These are phyloP conservation scores for Synanceia verrucosa DNA, from an alignment of 2,797 vertebrate genomes.

Conservation along the genomic window DNA sequence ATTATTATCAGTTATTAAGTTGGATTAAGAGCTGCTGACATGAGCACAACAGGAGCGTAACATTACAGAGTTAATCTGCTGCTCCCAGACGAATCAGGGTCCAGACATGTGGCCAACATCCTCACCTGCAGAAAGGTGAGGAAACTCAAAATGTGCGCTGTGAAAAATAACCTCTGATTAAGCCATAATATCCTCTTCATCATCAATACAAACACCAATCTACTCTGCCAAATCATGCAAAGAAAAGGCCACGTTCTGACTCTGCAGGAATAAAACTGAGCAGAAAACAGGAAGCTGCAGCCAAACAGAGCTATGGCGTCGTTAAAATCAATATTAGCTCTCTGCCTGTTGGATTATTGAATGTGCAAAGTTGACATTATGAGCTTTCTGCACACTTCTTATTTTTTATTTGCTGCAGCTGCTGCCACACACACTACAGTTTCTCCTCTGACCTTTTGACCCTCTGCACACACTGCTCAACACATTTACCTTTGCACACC, in stretches of 20 bases:
- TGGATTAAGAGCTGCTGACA: not conserved
- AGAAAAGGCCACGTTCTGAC: not conserved
- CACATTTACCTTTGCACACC: too few species aligned
- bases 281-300: too few species aligned
- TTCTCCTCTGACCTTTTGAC: not conserved
- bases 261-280: too few species aligned
- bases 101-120: conserved; percentile 86
- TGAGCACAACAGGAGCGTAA: not conserved
- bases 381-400: too few species aligned
- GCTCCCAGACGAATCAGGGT: conserved; percentile 81
- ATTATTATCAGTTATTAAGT: too few species aligned
- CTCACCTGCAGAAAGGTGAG: conserved; percentile 78
- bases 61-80: not conserved
- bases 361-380: not conserved
- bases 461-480: too few species aligned
- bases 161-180: too few species aligned
- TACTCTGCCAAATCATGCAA: not conserved
- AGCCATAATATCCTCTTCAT: not conserved
- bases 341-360: not conserved
- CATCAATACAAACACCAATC: not conserved
- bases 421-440: not conserved
- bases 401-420: too few species aligned
- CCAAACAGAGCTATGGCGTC: not conserved
- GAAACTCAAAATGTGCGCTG: not conserved
- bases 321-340: not conserved